Base-by-base conservation (phyloP, 2,113 vertebrate species). In the Acanthisitta chloris region DNA sequence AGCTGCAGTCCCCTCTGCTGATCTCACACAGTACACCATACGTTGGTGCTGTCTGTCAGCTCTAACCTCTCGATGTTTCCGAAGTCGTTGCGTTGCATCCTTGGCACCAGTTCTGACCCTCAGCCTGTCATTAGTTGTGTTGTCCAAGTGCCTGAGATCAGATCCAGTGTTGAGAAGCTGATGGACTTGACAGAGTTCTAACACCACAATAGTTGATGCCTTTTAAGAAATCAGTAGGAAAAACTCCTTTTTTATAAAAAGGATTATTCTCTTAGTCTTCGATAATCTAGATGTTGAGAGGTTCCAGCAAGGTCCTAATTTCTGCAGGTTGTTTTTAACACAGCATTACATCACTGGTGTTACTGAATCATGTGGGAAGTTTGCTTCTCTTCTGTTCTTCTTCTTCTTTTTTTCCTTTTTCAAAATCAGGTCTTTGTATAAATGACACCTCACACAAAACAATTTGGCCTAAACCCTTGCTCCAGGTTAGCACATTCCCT, bases 61-160 rank as follows among this genome's bases (percentile, higher is more conserved):
- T 64, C 62, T 70, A 66, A 74, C 73, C 82, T 86, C 54, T 92
- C 40, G 40, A 74, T 86, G 72, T 91, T 95, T 86, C 85, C 42
- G 90, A 92, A 94, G 92, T 95, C 86, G 74, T 92, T 0, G 0
- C 64, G 71, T 43, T 93, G 67, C 76, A 71, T 83, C 82, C 82
- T 95, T 93, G 90, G 93, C 88, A 95, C 86, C 69, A 78, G 33
- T 81, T 95, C 67, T 81, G 88, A 88, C 57, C 73, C 81, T 55
- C 79, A 74, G 59, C 51, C 64, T 45, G n/a, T 29, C 64, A 40
- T 62, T 86, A 59, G 33, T 62, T 81, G 36, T 21, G 38, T 80
- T 90, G 76, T 59, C 90, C 82, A 49, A 64, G 57, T 52, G 42
- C 25, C 59, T 62, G 82, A 88, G 88, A 88, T 59, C 55, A 78